Conservation (phyloP, 2,888 invertebrate species). For the Alitta virens region DNA sequence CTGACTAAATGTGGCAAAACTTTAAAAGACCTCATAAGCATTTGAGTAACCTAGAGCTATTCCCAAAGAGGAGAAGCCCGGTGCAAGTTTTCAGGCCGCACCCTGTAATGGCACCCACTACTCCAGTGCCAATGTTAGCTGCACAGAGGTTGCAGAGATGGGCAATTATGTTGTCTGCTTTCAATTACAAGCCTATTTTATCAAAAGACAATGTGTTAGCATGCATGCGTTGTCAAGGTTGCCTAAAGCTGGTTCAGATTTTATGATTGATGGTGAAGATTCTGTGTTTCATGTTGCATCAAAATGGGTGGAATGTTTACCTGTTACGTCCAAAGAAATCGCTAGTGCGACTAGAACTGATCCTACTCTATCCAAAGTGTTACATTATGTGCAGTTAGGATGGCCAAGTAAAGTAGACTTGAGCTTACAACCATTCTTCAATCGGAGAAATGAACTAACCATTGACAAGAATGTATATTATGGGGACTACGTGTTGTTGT, state of each 20-base stretch:
- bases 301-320: too few species aligned
- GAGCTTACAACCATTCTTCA: background rate
- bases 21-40: too few species aligned
- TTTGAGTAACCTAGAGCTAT: too few species aligned
- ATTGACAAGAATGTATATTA: slow-evolving; percentile 19
- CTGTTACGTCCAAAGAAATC: background rate
- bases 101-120: too few species aligned
- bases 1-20: too few species aligned
- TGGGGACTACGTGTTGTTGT: slow-evolving; percentile 28
- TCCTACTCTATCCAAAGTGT: too few species aligned
- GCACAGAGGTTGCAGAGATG: background rate
- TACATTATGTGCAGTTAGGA: background rate
- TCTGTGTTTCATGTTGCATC: too few species aligned
- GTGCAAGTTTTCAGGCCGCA: too few species aligned
- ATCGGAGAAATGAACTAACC: slow-evolving; percentile 18
- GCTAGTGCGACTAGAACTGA: background rate
- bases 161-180: background rate
- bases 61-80: too few species aligned
- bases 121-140: too few species aligned
- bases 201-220: background rate
- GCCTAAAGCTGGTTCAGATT: background rate
- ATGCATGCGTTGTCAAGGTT: slow-evolving; percentile 4
- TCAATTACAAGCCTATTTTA: background rate
- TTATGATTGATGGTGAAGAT: too few species aligned
- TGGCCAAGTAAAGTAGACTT: too few species aligned